Evolutionary conservation across 2,113 vertebrate genomes (phyloP).

Genomic region (Zosterops pallidus): DNA sequence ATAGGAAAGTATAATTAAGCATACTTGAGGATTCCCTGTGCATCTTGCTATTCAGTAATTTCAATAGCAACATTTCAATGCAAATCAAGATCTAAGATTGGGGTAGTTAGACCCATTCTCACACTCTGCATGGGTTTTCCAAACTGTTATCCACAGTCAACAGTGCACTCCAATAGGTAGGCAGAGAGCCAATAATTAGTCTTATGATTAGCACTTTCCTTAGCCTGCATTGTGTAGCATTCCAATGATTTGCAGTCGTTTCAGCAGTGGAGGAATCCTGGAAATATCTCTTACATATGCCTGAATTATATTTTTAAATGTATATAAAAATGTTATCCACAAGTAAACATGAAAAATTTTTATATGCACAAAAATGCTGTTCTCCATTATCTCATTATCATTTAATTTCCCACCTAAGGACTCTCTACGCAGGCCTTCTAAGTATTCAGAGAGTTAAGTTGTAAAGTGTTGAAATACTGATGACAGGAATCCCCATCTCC

Average conservation of each 20-base stretch:
- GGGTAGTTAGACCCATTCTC: neutral
- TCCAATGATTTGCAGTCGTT: neutral
- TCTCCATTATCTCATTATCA: neutral
- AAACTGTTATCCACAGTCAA: neutral
- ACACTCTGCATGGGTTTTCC: neutral
- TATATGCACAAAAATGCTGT: neutral
- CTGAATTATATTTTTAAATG: neutral
- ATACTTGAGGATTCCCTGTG: neutral
- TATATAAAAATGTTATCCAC: neutral
- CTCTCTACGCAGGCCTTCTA: neutral
- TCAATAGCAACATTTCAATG: neutral
- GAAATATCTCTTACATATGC: neutral
- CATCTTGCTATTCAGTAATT: neutral
- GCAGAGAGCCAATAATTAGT: neutral
- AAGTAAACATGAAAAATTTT: neutral
- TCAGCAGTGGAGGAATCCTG: neutral
- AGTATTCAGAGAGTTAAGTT: neutral
- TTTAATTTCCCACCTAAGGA: neutral
- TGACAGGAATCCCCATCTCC: neutral
- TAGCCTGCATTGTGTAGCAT: neutral
- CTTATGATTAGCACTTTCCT: neutral
- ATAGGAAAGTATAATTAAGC: neutral
- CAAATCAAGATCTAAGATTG: neutral
- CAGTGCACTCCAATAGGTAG: neutral
- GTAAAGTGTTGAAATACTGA: neutral